These are phyloP conservation scores for Epinotia bilunana DNA, from an alignment of 2,888 invertebrate genomes.

Conservation along the genomic window DNA sequence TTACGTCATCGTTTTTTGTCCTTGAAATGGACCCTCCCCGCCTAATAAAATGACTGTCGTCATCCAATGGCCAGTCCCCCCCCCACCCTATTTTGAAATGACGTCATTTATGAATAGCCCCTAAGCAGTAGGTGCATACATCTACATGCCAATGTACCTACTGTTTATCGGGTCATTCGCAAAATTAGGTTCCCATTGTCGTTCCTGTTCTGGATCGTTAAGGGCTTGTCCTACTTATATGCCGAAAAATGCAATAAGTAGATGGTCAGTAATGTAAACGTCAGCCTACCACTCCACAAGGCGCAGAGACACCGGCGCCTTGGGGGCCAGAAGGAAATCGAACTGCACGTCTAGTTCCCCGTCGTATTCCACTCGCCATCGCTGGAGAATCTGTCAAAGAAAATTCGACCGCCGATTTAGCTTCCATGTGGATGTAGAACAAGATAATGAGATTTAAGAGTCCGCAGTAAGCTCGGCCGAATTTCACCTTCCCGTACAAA, in stretches of 20 bases:
- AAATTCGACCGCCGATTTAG: background rate
- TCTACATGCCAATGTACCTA: background rate
- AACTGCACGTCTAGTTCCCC: slow-evolving; percentile 90
- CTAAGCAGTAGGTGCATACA: too few species aligned
- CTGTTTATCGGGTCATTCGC: background rate
- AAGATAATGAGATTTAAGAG: background rate
- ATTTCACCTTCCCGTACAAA: too few species aligned
- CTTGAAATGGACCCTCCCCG: too few species aligned
- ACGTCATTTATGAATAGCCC: too few species aligned
- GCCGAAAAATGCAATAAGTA: background rate
- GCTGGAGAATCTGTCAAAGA: slow-evolving; percentile 85
- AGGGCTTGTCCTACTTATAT: background rate
- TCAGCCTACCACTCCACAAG: slow-evolving; percentile 84
- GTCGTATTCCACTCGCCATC: slow-evolving; percentile 88
- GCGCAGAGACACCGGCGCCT: slow-evolving; percentile 88
- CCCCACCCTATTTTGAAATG: too few species aligned
- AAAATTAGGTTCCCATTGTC: background rate
- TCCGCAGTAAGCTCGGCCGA: too few species aligned
- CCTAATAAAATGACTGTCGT: too few species aligned
- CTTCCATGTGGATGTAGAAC: background rate
- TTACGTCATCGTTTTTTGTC: too few species aligned
- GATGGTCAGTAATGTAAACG: slow-evolving; percentile 40
- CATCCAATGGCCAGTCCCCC: too few species aligned
- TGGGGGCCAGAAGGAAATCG: slow-evolving; percentile 92
- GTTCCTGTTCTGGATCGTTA: background rate